Percentiles rank a stretch among this genome's conserved stretches.
Conservation (phyloP, 53 echinoderm and acorn worm species). For the Temnopleurus reevesii region DNA sequence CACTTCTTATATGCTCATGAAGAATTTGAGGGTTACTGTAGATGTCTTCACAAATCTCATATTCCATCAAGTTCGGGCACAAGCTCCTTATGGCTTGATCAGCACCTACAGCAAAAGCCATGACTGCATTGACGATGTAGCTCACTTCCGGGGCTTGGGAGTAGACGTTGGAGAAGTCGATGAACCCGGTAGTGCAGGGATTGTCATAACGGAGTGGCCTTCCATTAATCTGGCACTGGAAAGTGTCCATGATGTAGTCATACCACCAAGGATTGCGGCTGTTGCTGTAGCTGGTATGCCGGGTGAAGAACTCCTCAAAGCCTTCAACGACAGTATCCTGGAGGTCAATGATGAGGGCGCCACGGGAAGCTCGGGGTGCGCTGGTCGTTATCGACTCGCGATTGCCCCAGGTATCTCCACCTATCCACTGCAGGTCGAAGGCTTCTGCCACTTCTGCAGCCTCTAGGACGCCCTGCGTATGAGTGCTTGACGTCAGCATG, state of each 20-base stretch:
- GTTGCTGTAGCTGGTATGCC: constrained; percentile 60
- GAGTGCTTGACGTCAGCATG: constrained; percentile 73
- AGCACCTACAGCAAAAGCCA: constrained; percentile 71
- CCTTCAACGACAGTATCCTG: constrained; percentile 38
- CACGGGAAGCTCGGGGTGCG: constrained; percentile 61
- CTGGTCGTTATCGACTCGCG: constrained; percentile 65
- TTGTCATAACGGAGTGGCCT: constrained; percentile 9
- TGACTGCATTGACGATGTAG: constrained; percentile 80
- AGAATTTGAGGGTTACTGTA: constrained; percentile 60
- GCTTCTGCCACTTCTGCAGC: constrained; percentile 69
- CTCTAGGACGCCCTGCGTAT: constrained; percentile 66
- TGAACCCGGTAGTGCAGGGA: background rate
- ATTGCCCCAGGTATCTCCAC: constrained; percentile 88
- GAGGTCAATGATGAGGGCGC: constrained; percentile 73
- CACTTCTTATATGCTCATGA: constrained; percentile 60
- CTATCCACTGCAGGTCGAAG: constrained; percentile 81
- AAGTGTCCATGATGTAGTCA: constrained; percentile 71
- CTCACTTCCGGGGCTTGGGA: constrained; percentile 70
- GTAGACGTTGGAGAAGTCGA: constrained; percentile 60
- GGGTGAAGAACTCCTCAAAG: constrained; percentile 67
- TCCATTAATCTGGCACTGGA: constrained; percentile 68
- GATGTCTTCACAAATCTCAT: constrained; percentile 71
- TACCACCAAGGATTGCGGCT: constrained; percentile 88
- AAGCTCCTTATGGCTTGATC: constrained; percentile 66
- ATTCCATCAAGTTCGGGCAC: constrained; percentile 69